Evolutionary conservation across 2,113 vertebrate species (phyloP), one percentile per base, ranked within the genome.

Genomic region (Petroica traversi): DNA sequence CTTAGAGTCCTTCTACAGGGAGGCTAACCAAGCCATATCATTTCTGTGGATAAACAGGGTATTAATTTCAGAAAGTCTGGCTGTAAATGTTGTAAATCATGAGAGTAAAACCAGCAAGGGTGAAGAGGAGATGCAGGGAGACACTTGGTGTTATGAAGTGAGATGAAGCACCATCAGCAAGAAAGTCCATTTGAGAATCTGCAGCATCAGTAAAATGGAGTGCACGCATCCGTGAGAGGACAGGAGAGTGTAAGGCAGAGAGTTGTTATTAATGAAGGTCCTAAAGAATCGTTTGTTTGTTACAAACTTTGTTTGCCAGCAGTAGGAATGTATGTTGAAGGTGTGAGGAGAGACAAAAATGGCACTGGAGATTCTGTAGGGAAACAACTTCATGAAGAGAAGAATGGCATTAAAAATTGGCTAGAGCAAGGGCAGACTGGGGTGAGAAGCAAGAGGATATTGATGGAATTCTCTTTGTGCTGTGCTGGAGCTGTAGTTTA

Each of bases 181-280:
- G 81, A 85, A 71, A 38, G 31, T 73, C 73, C 87, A 51, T 58
- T 77, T 43, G 71, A 33, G 72, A 41, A 75, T 90, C 58, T 92
- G 59, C 1, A 0, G 11, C 34, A 71, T 82, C 38, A 76, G 36
- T 82, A 49, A 87, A 93, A 93, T 7, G 25, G 25, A 67, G 28
- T 13, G 29, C 0, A 0, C 11, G 8, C 28, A 41, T 71, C 69
- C 0, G 0, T 87, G 52, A 80, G 82, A 63, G 72, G 55, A n/a
- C 48, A 73, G 64, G 48, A 62, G 38, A 43, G 17, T 1, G 8
- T 23, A n/a, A 46, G 62, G 58, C 49, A 41, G 28, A 36, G 45
- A 52, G 57, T 2, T 33, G 85, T 48, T 87, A 66, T 58, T 46
- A 33, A 9, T 55, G 64, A 31, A 86, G 51, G 28, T 45, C 51